Evolutionary conservation across 2,888 invertebrate species (phyloP), one percentile per base, ranked within the genome.

Genomic region (Cremastinae sp.): DNA sequence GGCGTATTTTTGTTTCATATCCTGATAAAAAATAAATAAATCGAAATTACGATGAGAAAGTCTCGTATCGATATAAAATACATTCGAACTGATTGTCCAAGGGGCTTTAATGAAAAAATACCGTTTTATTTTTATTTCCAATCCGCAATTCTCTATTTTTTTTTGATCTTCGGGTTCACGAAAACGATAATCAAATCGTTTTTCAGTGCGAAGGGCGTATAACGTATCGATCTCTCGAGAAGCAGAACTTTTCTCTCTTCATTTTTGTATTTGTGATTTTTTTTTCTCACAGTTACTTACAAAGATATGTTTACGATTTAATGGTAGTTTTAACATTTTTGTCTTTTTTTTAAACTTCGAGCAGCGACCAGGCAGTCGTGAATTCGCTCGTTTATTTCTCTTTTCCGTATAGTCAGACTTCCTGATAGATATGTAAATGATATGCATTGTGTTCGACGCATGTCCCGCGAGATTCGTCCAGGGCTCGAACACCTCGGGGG

Each of bases 261-360:
- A 43, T 58, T 12, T 4, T 22, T 16, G 51, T 55, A 18, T 49
- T 35, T 56, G 28, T 35, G 10, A 16, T 43, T 55, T 39, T 61
- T 14, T 58, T 43, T 45, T 69, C 56, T 55, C 28, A 28, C 28
- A 28, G 28, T 2, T 73, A 74, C 45, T 59, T 73, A 37, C 71
- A 55, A 78, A 82, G 86, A 87, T 86, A 86, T 86, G 84, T 85
- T 82, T 86, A 83, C 78, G 84, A 86, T 86, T 83, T 85, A 82
- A 83, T 80, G 79, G 83, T 83, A 81, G 80, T 78, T 83, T 81
- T 79, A 43, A 70, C 53, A 18, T 37, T 28, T 66, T 49, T 62
- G 47, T 74, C 51, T 83, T 80, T 80, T 51, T 64, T 56, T 61
- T 41, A 72, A 75, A 55, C 76, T 83, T 81, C 65, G 80, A 70